Percentiles rank a stretch among this genome's conserved stretches.
These are phyloP conservation scores for Araneus ventricosus DNA, from an alignment of 1,140 invertebrate species.

Conservation along the genomic window DNA sequence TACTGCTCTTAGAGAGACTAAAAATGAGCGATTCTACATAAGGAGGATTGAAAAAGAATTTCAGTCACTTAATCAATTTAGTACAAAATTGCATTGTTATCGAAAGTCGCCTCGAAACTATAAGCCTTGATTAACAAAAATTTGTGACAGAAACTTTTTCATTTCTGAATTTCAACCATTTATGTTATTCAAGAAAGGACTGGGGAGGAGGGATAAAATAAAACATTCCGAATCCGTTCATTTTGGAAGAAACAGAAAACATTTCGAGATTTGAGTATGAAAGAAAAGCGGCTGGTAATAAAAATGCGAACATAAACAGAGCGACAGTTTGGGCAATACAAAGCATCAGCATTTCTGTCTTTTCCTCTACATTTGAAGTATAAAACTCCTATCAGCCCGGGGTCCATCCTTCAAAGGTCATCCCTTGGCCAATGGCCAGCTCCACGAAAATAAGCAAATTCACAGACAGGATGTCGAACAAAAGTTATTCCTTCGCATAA, in stretches of 20 bases:
- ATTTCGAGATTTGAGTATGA: background rate
- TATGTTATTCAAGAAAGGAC: too few relatives aligned
- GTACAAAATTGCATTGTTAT: too few relatives aligned
- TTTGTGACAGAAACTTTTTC: too few relatives aligned
- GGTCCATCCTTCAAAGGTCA: constrained; percentile 61
- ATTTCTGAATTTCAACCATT: too few relatives aligned
- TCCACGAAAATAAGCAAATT: constrained; percentile 63
- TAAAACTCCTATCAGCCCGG: background rate
- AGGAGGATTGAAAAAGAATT: too few relatives aligned
- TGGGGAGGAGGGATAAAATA: too few relatives aligned
- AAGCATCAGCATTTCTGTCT: constrained; percentile 42
- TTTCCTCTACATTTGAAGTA: constrained; percentile 22
- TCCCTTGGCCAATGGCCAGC: constrained; percentile 61
- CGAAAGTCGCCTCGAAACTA: too few relatives aligned
- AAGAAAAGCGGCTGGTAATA: constrained; percentile 24
- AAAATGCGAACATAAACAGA: constrained; percentile 34
- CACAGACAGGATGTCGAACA: constrained; percentile 67
- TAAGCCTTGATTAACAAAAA: too few relatives aligned
- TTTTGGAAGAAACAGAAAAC: too few relatives aligned
- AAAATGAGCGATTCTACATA: too few relatives aligned
- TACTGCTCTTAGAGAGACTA: too few relatives aligned
- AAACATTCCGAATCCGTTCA: background rate
- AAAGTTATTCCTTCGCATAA: constrained; percentile 73
- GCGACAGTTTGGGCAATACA: constrained; percentile 34
- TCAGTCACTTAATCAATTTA: too few relatives aligned